Base-by-base conservation (phyloP, 2,888 invertebrate species). In the Polydrusus pterygomalis region DNA sequence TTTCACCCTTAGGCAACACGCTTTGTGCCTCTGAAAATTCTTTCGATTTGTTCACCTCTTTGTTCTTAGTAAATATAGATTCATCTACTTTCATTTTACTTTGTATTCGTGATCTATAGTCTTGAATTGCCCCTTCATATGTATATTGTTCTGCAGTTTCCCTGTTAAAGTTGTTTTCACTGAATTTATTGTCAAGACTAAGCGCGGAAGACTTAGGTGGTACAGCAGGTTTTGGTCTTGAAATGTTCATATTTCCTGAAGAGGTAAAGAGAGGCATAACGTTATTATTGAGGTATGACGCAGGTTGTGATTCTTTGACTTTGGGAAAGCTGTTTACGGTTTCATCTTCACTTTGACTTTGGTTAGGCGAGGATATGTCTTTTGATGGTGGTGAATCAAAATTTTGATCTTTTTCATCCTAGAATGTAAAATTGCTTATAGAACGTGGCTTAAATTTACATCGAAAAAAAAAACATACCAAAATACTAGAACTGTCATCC, bases 41-140 rank as follows among this genome's bases (percentile, higher is more conserved):
- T 82, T 86, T 85, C 73, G 83, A 84, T 81, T 84, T 84, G 69
- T 80, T 73, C 20, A 79, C 70, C 73, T 84, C 83, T 74, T 81
- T 78, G 38, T 77, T 81, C 78, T 80, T 82, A 38, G 82, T 83
- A 58, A 86, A 85, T 73, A 84, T 81, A 1, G 84, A 83, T 56
- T 87, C 86, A 72, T 86, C 85, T 20, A 86, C 81, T 63, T 86
- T 84, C 40, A 86, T 87, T 80, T 85, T 87, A 15, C 83, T 83
- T 82, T 93, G 91, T 60, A 93, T 94, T 80, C 95, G 90, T 67
- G 94, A 93, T 82, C 95, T 94, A 87, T 96, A 96, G 81, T 94
- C 94, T 85, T 96, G 94, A 81, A 96, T 96, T 82, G 96, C 95
- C 82, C 95, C 93, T 87, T 96, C 96, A 86, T 95, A 96, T 0